Percentiles rank a stretch among this genome's conserved stretches.
Conservation (phyloP, 2,113 vertebrate genomes). For the Psephotus haematonotus region DNA sequence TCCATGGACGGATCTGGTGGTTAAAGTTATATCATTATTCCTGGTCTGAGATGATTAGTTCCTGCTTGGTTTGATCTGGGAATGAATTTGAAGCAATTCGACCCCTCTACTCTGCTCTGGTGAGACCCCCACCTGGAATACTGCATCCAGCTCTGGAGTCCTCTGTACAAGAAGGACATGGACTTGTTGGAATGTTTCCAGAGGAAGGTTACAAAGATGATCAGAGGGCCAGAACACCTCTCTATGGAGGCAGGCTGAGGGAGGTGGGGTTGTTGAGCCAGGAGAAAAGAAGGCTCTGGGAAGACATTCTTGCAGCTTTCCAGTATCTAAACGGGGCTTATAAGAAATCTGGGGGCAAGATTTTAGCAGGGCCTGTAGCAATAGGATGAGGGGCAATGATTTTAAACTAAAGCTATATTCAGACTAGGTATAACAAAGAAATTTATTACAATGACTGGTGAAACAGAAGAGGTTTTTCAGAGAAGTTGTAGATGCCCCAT, state of each 20-base stretch:
- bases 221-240: neutral
- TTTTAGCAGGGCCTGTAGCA: neutral
- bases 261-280: neutral
- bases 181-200: neutral
- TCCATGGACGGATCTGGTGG: neutral
- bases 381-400: neutral
- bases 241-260: neutral
- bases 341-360: neutral
- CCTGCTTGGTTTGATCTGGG: neutral
- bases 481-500: neutral
- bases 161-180: neutral
- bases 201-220: neutral
- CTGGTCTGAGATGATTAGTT: neutral
- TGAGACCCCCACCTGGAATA: neutral
- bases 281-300: neutral
- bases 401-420: neutral
- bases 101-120: neutral
- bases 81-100: neutral
- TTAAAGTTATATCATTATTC: neutral
- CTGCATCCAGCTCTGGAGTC: accelerated
- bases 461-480: neutral
- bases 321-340: accelerated
- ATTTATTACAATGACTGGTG: neutral
- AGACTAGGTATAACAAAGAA: neutral
- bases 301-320: accelerated